Percentiles rank a stretch among this genome's conserved stretches.
These are phyloP conservation scores for Hyphantria cunea DNA, from an alignment of 1,140 invertebrate genomes.

Conservation along the genomic window DNA sequence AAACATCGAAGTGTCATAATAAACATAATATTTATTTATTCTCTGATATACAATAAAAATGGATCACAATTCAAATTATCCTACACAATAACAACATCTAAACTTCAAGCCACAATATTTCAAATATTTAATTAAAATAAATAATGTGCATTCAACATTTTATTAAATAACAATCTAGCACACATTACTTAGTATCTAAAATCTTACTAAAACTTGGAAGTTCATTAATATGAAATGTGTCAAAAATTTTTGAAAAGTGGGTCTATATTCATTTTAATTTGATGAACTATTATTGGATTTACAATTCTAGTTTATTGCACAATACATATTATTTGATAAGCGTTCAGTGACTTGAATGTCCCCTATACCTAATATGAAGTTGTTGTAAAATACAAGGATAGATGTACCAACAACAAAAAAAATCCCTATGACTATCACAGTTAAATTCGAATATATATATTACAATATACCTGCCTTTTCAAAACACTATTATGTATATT, in stretches of 20 bases:
- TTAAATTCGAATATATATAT: conserved; percentile 49
- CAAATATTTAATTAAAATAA: conserved; percentile 14
- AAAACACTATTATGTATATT: conserved; percentile 2
- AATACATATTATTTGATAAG: background rate
- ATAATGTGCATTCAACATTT: background rate
- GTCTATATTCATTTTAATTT: too few species aligned
- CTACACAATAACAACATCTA: conserved; percentile 25
- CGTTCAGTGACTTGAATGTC: conserved; percentile 15
- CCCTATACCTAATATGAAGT: conserved; percentile 1
- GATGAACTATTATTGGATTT: too few species aligned
- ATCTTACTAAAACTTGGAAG: background rate
- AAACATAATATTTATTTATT: conserved; percentile 60
- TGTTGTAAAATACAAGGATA: conserved; percentile 7
- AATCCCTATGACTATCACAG: conserved; percentile 50
- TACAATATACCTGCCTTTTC: conserved; percentile 14
- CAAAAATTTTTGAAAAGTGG: too few species aligned
- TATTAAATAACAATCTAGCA: too few species aligned
- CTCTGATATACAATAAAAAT: conserved; percentile 60
- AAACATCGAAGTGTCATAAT: conserved; percentile 29
- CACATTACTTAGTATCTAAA: too few species aligned
- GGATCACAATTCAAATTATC: conserved; percentile 41
- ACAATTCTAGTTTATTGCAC: background rate
- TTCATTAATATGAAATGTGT: background rate
- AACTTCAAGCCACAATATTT: conserved; percentile 18
- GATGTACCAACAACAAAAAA: background rate